A percentile compares a stretch with the other conserved stretches of the same genome.
phyloP scores from a whole-genome alignment of 2,113 vertebrate species.

The Lanius collurio region DNA sequence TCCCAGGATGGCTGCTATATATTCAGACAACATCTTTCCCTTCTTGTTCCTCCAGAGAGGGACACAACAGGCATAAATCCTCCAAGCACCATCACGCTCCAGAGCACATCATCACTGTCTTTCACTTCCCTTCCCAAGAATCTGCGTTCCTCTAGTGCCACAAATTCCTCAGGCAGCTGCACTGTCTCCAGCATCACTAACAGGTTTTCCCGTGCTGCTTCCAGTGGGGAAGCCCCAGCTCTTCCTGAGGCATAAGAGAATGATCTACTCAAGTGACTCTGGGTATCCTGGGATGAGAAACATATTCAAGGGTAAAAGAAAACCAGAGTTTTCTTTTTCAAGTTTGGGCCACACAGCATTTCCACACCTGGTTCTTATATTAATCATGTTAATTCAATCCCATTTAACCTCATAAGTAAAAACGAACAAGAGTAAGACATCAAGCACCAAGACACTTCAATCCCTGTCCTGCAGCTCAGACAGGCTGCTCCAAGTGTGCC shows the following conservation, averaged over 20 bases:
- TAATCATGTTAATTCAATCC: background rate
- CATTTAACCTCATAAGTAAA: constrained; percentile 10
- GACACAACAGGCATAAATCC: background rate
- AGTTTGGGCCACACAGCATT: background rate
- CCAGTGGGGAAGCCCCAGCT: background rate
- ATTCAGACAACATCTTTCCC: background rate
- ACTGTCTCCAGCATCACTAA: rapidly evolving
- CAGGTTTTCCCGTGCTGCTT: background rate
- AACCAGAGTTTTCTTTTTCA: background rate
- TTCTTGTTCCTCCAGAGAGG: background rate
- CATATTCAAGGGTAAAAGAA: background rate
- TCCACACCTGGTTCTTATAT: background rate
- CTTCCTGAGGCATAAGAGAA: background rate
- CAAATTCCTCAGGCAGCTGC: background rate
- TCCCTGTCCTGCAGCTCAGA: background rate
- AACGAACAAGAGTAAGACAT: background rate
- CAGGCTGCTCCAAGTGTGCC: background rate
- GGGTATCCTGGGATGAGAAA: background rate
- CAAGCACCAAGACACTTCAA: background rate
- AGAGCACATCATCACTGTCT: background rate
- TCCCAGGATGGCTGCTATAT: background rate
- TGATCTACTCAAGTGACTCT: background rate
- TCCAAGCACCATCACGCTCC: background rate
- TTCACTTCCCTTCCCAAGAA: background rate
- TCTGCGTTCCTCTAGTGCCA: background rate